A percentile compares a stretch with the other conserved stretches of the same genome.
Evolutionary conservation across 2,113 vertebrate species (phyloP).

Genomic region (Lophura nycthemera): DNA sequence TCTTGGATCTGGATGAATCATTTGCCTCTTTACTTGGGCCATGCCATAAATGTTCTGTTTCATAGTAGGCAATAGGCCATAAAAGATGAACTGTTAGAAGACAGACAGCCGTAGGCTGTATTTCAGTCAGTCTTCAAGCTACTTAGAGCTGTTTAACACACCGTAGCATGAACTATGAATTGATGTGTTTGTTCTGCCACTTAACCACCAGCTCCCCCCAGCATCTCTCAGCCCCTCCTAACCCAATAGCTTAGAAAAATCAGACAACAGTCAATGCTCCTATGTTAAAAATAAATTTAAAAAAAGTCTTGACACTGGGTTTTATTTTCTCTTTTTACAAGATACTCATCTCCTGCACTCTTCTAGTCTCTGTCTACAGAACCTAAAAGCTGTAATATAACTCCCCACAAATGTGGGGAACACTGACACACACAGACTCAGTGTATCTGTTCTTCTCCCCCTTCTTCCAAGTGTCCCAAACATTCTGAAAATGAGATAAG

Average conservation of each 20-base stretch:
- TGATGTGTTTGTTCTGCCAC: neutral
- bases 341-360: neutral
- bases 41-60: neutral
- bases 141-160: constrained; percentile 18
- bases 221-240: neutral
- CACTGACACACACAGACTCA: neutral
- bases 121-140: constrained; percentile 30
- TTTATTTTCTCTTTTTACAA: neutral
- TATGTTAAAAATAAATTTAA: neutral
- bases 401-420: neutral
- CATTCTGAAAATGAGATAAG: constrained; percentile 15
- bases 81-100: constrained; percentile 36
- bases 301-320: neutral
- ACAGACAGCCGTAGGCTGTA: neutral
- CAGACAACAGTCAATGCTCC: neutral
- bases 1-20: neutral
- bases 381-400: neutral
- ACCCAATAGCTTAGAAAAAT: neutral
- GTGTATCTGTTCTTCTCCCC: neutral
- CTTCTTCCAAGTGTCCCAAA: neutral
- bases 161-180: constrained; percentile 16
- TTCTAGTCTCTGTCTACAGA: neutral
- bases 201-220: neutral
- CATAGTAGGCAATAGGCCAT: neutral
- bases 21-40: neutral